Evolutionary conservation across 1,140 invertebrate species (phyloP), one percentile per base, ranked within the genome.

Genomic region (Sinonovacula constricta): DNA sequence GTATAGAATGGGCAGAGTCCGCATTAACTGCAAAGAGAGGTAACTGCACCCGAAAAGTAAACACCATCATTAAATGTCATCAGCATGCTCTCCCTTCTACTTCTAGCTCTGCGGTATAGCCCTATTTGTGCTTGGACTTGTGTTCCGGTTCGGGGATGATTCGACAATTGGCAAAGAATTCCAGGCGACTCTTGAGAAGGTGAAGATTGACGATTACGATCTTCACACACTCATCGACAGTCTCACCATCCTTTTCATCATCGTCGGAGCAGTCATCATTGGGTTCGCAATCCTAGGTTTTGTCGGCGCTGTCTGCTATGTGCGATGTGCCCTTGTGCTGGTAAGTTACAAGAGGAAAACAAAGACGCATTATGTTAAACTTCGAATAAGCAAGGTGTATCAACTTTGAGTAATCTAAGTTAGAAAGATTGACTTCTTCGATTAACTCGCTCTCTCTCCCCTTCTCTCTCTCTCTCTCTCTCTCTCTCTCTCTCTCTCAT

Each of bases 211-310:
- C 28, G 63, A 65, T 49, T 76, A 76, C 31, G 72, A 78, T 18
- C 18, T 78, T 10, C 63, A 78, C 33, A 24, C 1, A 1, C 54
- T 69, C 2, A 34, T 78, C 3, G 53, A 78, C 28, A 62, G 56
- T 30, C 12, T 78, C 28, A 66, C 65, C n/a, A 78, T 78, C 18
- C 54, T 78, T 18, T 69, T 78, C 34, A 78, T 69, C 22, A 57
- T 78, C 22, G 22, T 62, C n/a, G 66, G 66, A 2, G 75, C 75
- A 28, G 30, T 69, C 45, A 36, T 78, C 26, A 78, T 69, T 22
- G 24, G 57, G 2, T 68, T 78, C 31, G 45, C 65, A 10, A 26
- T 68, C 39, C 39, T 78, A 0, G 66, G 66, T 10, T 78, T 69
- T 28, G 45, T 69, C 30, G 75, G 75, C 12, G 75, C 65, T 7